These are phyloP conservation scores for Zygogramma bicolorata DNA, from an alignment of 2,888 invertebrate species.

Conservation along the genomic window DNA sequence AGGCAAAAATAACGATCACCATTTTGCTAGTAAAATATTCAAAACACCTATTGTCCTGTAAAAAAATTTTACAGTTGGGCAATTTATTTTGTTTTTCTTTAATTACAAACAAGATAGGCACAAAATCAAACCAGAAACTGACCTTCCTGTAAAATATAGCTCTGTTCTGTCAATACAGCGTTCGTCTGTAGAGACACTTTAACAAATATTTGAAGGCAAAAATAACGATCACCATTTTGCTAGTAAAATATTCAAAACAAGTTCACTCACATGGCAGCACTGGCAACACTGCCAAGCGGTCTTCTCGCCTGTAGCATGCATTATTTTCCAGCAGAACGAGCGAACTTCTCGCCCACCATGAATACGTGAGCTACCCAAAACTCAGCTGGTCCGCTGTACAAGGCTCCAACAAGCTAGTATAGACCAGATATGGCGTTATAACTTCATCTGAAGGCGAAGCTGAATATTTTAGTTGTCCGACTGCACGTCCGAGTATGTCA, in stretches of 20 bases:
- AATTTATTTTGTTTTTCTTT: too few relatives aligned
- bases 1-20: background rate
- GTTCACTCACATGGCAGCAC: background rate
- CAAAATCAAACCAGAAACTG: too few relatives aligned
- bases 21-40: background rate
- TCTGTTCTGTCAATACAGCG: too few relatives aligned
- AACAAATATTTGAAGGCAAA: background rate
- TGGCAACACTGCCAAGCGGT: background rate
- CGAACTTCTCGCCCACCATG: background rate
- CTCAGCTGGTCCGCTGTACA: background rate
- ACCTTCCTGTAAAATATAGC: too few relatives aligned
- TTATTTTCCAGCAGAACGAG: background rate
- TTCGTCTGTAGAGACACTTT: too few relatives aligned
- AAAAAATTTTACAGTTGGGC: too few relatives aligned
- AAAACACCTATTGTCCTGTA: too few relatives aligned
- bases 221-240: background rate
- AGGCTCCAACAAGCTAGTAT: slow-evolving; percentile 8
- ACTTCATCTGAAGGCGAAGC: background rate
- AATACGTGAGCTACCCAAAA: background rate
- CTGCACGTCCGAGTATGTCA: background rate
- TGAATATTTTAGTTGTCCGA: background rate
- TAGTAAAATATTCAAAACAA: background rate
- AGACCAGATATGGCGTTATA: background rate
- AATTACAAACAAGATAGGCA: too few relatives aligned
- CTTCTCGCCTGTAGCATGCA: slow-evolving; percentile 10